Base-by-base conservation (phyloP, 1,140 invertebrate species). In the Pygmarrhopalites habei region DNA sequence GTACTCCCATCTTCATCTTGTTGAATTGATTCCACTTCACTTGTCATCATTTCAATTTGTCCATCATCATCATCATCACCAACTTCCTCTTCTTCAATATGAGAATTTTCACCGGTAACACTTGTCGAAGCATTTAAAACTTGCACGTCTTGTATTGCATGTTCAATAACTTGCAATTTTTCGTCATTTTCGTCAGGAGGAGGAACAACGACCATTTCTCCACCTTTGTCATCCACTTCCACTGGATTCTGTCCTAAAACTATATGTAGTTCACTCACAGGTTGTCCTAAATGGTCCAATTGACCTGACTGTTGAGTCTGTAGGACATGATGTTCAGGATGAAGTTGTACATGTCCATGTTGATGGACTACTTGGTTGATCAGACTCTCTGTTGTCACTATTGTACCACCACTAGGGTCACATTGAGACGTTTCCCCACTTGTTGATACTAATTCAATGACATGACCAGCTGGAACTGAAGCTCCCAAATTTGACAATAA, bases 1-100 rank as follows among this genome's bases (percentile, higher is more conserved):
- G 96, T 78, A 65, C 93, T 91, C 30, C 92, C 91, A 79, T 94
- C 90, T 71, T 92, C 86, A 14, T 95, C 74, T 47, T 94, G 82
- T 29, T 82, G 82, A 72, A 92, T 79, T 15, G 85, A 86, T 53
- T 83, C 84, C 60, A 83, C 83, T 75, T 88, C 90, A 63, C 85
- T 77, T 70, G 86, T 79, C 30, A 46, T 28, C 41, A 23, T 30
- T 26, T 17, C 23, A 46, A 30, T 14, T n/a, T 46, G 5, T 46
- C 43, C 15, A n/a, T 56, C 29, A 32, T 59, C 41, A 4, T 29
- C 58, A 30, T 59, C 56, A 5, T 58, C 43, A 2, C 30, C 58
- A 44, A 28, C 19, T 56, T 52, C 60, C 21, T 57, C 64, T 19
- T 53, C 51, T 25, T 53, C 23, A 2, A 26, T n/a, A 25, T 29